Evolutionary conservation across 2,888 invertebrate genomes (phyloP), one percentile per base, ranked within the genome.

Genomic region (Nudaria mundana): DNA sequence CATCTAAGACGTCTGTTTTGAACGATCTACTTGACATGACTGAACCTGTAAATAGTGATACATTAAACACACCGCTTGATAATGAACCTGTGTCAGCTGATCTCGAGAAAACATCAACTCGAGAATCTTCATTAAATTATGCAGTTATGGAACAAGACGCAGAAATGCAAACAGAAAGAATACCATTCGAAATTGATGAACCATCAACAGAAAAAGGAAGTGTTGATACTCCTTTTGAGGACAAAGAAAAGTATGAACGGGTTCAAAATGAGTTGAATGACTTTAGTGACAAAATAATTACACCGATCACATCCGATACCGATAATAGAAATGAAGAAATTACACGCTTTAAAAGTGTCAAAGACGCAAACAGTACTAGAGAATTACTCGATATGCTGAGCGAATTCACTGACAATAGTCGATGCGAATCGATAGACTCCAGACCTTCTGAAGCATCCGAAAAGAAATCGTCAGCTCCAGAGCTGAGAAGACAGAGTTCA

Each of bases 351-450:
- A 66, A 62, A 43, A 66, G 48, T 16, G 60, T 68, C 6, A 70
- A 62, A 42, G 61, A 66, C 15, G 79, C 75, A 0, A 70, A 84
- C 15, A 69, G 77, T 32, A 86, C 85, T 0, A 72, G 70, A 6
- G 77, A 81, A 20, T 56, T 86, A 2, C 51, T 86, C 6, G 75
- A 79, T 24, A 73, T 83, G 67, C 49, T 86, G 0, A 71, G 77
- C 0, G 66, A 77, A 40, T 68, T 80, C 1, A 83, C 81, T 3
- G 81, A 81, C 13, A 60, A 49, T 10, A 55, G 44, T 3, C 37
- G 34, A 2, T 56, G 57, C 5, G 43, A 56, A 2, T 50, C 50
- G 5, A 36, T 45, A 1, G 38, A 38, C 6, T n/a, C 16, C 2
- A 3, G 23, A 5, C 3, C 10, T 25, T 8, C 20, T 5, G 7